Evolutionary conservation across 2,888 invertebrate species (phyloP), one percentile per base, ranked within the genome.

Genomic region (Cerastoderma edule): DNA sequence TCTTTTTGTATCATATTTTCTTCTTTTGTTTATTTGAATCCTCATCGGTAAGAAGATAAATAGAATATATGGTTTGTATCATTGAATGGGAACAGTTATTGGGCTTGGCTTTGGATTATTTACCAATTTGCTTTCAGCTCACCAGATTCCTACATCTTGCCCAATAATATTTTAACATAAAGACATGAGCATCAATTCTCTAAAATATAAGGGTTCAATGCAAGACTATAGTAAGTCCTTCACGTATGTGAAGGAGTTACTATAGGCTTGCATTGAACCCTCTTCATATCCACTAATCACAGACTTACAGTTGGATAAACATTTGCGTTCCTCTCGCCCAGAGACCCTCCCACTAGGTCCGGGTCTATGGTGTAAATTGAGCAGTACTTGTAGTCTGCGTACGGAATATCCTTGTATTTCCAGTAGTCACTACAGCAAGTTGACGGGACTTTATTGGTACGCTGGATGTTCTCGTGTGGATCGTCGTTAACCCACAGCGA

Each of bases 341-440:
- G 53, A 13, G 6, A 53, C 33, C 77, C 54, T 2, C 75, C 73
- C 2, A 57, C 56, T 3, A 56, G 8, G 22, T 56, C 70, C 0
- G 68, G 27, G 24, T 65, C 28, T 48, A 56, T 44, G 0, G 68
- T 32, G 74, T 78, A 85, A 56, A 84, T 83, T 0, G 72, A 67
- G 53, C 88, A 89, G 72, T 77, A 81, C 33, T 80, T 72, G 60
- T 72, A 73, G 22, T 65, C 46, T 4, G 46, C 1, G 19, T 48
- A 53, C n/a, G n/a, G 30, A n/a, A 68, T 48, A 48, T 85, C 81
- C 68, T 87, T 72, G 68, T 88, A 86, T 6, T 76, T 69, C 65
- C 80, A 78, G 65, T 85, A 88, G 70, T 88, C 84, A 22, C 77
- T 82, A 75, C 90, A 90, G 78, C 90, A 90, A 13, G 86, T 85